Evolutionary conservation across 2,113 vertebrate genomes (phyloP), one percentile per base, ranked within the genome.

Genomic region (Ctenomys sociabilis): DNA sequence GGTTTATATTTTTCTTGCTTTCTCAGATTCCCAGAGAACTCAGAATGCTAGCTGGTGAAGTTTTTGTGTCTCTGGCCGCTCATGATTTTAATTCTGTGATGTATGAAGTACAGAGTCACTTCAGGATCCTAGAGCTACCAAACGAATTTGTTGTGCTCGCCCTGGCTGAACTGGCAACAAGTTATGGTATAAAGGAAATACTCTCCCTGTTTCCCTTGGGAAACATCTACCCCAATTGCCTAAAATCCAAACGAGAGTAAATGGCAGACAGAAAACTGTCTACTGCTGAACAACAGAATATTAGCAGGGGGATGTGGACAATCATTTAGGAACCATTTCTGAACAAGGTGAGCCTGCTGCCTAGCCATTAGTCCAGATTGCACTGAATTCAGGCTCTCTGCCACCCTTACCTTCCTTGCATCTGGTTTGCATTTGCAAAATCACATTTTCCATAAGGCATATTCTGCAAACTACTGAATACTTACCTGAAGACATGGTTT

Each of bases 21-120:
- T 75, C 22, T 92, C 95, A 97, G 97, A 61, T 91, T 52, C 82
- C 59, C 88, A 90, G 96, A 91, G 97, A 97, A 96, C 84, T 96
- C 68, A 96, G 96, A 93, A 97, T 97, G 97, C 81, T 97, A 16
- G 96, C 97, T 30, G 97, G 96, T 3, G 97, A 98, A 89, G 90
- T 97, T 2, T 22, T 98, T 81, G 97, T 97, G 59, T 97, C 96
- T 93, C 97, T 97, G 43, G 97, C 97, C 85, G 93, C 88, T 14
- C 96, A 95, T 90, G 97, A 98, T 64, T 98, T 98, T 88, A 97
- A 97, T 66, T 96, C 96, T 68, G 97, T 98, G 52, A 98, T 98
- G 97, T 97, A 95, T 5, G 97, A 98, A 96, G 28, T 97, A 12
- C 95, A 97, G 37, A 97, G 85, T 88, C 96, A 97, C 94, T 97